These are phyloP conservation scores for Athalia rosae DNA, from an alignment of 2,888 invertebrate species.

Conservation along the genomic window DNA sequence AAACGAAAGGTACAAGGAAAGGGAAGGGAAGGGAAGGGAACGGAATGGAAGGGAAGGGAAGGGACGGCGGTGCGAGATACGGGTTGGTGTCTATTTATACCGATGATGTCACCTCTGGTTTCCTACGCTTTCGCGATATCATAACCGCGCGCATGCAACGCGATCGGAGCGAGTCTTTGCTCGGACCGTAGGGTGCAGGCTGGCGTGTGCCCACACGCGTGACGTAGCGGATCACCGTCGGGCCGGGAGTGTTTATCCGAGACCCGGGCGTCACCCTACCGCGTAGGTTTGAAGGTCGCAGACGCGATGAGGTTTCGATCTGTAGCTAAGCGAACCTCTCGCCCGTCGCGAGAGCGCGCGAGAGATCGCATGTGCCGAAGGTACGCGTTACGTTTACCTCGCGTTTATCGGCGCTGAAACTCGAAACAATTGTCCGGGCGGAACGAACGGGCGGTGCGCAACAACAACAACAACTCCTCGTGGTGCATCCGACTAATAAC, in stretches of 20 bases:
- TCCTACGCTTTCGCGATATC: slow-evolving; percentile 70
- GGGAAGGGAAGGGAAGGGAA: slow-evolving; percentile 14
- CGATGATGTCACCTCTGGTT: slow-evolving; percentile 71
- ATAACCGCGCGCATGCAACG: slow-evolving; percentile 30
- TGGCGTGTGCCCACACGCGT: slow-evolving; percentile 33
- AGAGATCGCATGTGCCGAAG: too few species aligned
- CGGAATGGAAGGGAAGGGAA: slow-evolving; percentile 9
- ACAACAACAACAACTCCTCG: too few species aligned
- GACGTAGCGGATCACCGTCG: not conserved
- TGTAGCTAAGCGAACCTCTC: not conserved
- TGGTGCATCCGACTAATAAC: slow-evolving; percentile 21
- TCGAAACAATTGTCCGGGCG: not conserved
- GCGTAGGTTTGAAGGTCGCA: slow-evolving; percentile 29
- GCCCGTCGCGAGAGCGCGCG: too few species aligned
- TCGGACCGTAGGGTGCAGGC: not conserved
- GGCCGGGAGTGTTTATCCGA: not conserved
- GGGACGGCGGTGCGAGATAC: slow-evolving; percentile 56
- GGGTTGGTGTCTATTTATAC: slow-evolving; percentile 71
- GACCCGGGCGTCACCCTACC: not conserved
- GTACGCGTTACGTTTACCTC: too few species aligned
- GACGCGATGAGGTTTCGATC: not conserved
- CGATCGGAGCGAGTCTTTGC: slow-evolving; percentile 17
- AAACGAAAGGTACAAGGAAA: slow-evolving; percentile 16
- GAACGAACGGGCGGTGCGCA: not conserved
- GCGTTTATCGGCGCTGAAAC: too few species aligned